These are phyloP conservation scores for Sceloporus undulatus DNA, from an alignment of 2,113 vertebrate genomes.

Conservation along the genomic window DNA sequence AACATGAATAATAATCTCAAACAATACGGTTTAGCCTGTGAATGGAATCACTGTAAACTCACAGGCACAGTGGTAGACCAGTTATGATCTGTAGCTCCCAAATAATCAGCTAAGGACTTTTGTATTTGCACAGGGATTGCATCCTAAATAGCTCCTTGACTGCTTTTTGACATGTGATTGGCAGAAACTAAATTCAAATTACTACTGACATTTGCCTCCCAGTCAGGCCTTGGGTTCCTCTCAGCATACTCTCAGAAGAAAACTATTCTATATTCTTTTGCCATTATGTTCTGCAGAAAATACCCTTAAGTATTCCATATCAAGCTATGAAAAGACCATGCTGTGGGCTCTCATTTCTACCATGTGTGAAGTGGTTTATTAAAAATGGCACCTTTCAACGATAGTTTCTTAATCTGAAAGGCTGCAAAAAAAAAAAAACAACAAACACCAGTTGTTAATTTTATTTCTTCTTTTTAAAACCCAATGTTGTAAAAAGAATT, in stretches of 20 bases:
- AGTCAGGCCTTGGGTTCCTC: neutral
- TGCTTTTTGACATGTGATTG: neutral
- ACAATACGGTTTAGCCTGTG: neutral
- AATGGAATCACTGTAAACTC: neutral
- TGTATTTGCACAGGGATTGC: neutral
- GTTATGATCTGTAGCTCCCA: neutral
- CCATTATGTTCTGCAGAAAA: neutral
- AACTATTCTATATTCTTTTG: neutral
- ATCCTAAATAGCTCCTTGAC: neutral
- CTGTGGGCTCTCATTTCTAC: neutral
- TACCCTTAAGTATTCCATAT: neutral
- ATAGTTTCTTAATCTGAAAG: neutral
- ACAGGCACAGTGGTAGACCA: neutral
- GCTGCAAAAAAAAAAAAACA: neutral
- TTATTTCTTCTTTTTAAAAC: neutral
- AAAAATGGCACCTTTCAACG: neutral
- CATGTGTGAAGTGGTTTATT: neutral
- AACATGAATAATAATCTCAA: neutral
- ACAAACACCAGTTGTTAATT: neutral
- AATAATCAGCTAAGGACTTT: neutral
- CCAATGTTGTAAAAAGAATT: neutral
- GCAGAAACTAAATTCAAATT: neutral
- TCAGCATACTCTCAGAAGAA: neutral
- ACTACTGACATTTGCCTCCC: constrained; percentile 3
- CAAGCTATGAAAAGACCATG: neutral